Conservation (phyloP, 35 echinoderm and acorn worm genomes). For the Heliocidaris tuberculata region DNA sequence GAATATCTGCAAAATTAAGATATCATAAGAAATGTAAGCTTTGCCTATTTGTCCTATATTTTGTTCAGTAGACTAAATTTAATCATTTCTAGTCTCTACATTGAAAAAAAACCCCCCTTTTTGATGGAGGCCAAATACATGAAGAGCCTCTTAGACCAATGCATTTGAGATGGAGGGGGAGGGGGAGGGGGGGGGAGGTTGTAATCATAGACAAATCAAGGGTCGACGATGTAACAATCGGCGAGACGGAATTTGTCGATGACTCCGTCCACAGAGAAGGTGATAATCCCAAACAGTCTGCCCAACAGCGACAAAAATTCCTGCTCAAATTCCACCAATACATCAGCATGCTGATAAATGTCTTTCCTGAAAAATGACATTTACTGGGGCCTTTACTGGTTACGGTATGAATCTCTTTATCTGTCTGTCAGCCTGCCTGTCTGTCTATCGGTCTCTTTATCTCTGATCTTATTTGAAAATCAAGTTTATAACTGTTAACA, state of each 20-base stretch:
- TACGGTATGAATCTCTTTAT: neutral
- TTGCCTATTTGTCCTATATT: too few relatives aligned
- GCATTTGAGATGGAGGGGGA: neutral
- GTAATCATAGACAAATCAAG: neutral
- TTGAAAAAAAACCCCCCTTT: too few relatives aligned
- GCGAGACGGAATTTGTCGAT: neutral
- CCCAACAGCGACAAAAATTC: neutral
- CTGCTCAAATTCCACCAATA: neutral
- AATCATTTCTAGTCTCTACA: too few relatives aligned
- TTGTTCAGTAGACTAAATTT: too few relatives aligned
- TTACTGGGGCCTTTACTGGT: neutral
- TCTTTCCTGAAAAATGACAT: neutral
- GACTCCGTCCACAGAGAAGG: neutral
- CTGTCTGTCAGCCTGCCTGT: neutral
- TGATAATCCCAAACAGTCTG: slow-evolving; percentile 17
- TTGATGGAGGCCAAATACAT: too few relatives aligned
- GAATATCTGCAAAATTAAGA: too few relatives aligned
- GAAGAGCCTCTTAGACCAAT: too few relatives aligned
- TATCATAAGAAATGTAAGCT: too few relatives aligned
- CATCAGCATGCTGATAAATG: neutral
- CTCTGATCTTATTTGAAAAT: neutral
- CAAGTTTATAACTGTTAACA: neutral
- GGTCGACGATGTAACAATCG: neutral
- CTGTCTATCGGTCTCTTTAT: neutral
- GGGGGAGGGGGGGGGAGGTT: neutral